Conservation (phyloP, 2,888 invertebrate species). For the Dryococelus australis region DNA sequence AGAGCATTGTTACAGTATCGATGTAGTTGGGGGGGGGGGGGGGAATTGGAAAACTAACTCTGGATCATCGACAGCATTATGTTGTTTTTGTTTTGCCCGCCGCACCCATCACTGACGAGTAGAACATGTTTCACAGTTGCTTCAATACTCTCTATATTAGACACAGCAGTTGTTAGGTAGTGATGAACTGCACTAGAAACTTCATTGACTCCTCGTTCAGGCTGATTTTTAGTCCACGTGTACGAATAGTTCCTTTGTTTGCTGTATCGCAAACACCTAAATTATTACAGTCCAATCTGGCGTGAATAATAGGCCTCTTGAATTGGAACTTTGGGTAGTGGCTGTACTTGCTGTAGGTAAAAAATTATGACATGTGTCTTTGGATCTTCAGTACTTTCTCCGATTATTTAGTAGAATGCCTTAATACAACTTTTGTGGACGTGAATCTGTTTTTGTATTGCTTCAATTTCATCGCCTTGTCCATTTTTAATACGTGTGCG, state of each 20-base stretch:
- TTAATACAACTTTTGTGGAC: background rate
- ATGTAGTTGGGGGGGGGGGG: too few relatives aligned
- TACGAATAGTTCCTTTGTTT: background rate
- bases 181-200: too few relatives aligned
- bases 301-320: too few relatives aligned
- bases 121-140: background rate
- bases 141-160: background rate
- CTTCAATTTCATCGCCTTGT: too few relatives aligned
- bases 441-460: background rate
- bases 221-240: background rate
- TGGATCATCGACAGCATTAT: too few relatives aligned
- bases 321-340: too few relatives aligned
- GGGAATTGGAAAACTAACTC: too few relatives aligned
- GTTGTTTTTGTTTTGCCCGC: too few relatives aligned
- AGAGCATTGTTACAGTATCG: too few relatives aligned
- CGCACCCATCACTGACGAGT: too few relatives aligned
- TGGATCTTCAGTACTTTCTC: background rate
- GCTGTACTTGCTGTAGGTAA: too few relatives aligned
- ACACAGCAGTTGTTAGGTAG: background rate
- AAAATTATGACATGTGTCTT: background rate
- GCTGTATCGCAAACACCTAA: background rate
- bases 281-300: background rate
- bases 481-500: too few relatives aligned
- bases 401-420: background rate
- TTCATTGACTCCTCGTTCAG: background rate